phyloP scores from a whole-genome alignment of 2,797 vertebrate species.

The Eurystomus glaucurus region DNA sequence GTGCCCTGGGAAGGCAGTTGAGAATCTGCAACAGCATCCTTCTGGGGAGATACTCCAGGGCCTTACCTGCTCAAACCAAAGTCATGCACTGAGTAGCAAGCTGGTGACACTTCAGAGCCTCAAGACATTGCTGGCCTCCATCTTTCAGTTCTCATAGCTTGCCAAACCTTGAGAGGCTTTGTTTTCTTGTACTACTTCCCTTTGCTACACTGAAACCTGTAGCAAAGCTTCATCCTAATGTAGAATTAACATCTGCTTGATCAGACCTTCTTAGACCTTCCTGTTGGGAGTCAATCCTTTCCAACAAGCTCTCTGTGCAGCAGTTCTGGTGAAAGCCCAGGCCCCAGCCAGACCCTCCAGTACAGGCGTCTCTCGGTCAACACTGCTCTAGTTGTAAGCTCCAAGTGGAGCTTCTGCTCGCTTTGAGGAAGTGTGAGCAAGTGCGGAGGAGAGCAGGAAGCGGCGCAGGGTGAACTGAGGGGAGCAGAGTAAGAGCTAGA shows the following conservation, averaged over 20 bases:
- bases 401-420: neutral
- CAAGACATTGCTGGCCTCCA: too few relatives aligned
- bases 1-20: neutral
- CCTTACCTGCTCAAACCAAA: neutral
- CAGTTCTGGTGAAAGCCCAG: neutral
- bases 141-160: neutral
- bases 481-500: neutral
- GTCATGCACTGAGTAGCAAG: neutral
- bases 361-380: neutral
- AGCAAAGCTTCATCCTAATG: neutral
- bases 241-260: neutral
- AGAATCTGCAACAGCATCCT: neutral
- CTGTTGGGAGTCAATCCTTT: neutral
- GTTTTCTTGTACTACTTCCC: neutral
- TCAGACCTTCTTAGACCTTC: neutral
- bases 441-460: neutral
- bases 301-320: neutral
- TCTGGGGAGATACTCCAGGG: neutral
- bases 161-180: neutral
- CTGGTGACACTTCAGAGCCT: neutral
- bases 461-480: neutral
- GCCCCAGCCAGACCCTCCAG: neutral
- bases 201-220: neutral
- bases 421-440: accelerated
- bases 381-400: neutral